Base-by-base conservation (phyloP, 2,113 vertebrate species). In the Parus major region DNA sequence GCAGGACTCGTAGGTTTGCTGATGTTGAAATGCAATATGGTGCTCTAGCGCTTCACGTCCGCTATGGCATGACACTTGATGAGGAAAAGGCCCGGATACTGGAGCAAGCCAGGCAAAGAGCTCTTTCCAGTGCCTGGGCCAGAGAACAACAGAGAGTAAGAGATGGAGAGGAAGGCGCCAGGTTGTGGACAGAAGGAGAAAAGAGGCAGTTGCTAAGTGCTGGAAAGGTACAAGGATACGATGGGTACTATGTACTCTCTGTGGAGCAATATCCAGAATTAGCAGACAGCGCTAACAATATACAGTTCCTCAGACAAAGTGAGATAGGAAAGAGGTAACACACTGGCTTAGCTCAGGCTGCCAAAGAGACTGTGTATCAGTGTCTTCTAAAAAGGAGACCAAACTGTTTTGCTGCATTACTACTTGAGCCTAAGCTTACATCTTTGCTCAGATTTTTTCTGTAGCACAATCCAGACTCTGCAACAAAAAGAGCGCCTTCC, bases 291-390 rank as follows among this genome's bases (percentile, higher is more conserved):
- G 98, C 99, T 76, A 99, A 99, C 97, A 99, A 99, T 96, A 99
- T 99, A 97, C 99, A 99, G 96, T 99, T 99, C 97, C 98, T 99
- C 81, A 98, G 99, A 97, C 99, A 99, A 98, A 99, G 99, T 85
- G 99, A 99, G 97, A 99, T 99, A 92, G 99, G 99, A 71, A 99
- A 98, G 96, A 99, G 99, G 99, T 99, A 99, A 99, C 99, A 98
- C 98, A 97, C 97, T 95, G 97, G 97, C 97, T 96, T 92, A 95
- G 96, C 90, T 94, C 95, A 95, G 94, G 97, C 98, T 98, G 98
- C 98, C 98, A 98, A 98, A 98, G 98, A 98, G 97, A 98, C 98
- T 94, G 76, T 94, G 91, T 97, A 95, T 96, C 97, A 88, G 65
- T 96, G 96, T 97, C 97, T 97, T 78, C 95, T 96, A 93, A 95